These are phyloP conservation scores for Bufo gargarizans DNA, from an alignment of 2,113 vertebrate species.

Conservation along the genomic window DNA sequence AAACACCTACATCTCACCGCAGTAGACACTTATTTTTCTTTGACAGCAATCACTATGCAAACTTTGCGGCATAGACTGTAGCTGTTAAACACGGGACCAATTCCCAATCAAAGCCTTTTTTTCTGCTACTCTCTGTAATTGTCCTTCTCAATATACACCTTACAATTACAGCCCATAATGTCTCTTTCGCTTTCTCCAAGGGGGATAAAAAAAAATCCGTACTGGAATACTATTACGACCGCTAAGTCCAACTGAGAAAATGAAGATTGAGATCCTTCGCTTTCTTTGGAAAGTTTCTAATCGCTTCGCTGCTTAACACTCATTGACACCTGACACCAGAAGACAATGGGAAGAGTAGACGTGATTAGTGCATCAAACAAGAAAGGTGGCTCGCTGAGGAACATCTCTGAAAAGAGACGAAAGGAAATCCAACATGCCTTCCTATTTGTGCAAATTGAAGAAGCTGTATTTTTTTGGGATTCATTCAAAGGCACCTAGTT, in stretches of 20 bases:
- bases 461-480: conserved; percentile 29
- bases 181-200: conserved; percentile 17
- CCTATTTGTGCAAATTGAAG: conserved; percentile 35
- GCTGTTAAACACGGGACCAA: conserved; percentile 31
- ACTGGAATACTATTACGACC: conserved; percentile 10
- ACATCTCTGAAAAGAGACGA: conserved; percentile 1
- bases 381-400: neutral
- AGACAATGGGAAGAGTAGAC: conserved; percentile 58
- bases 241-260: conserved; percentile 38
- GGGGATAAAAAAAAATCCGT: conserved; percentile 7
- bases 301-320: conserved; percentile 29
- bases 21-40: conserved; percentile 2
- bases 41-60: neutral
- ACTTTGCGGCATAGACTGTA: conserved; percentile 11
- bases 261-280: conserved; percentile 52
- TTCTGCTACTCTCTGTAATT: conserved; percentile 19
- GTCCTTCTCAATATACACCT: conserved; percentile 44
- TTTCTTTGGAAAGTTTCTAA: conserved; percentile 58
- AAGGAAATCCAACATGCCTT: conserved; percentile 42
- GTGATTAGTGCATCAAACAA: conserved; percentile 47
- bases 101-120: neutral
- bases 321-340: conserved; percentile 54
- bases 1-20: conserved; percentile 2
- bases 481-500: conserved; percentile 33
- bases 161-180: conserved; percentile 26